These are phyloP conservation scores for Ammodytes marinus DNA, from an alignment of 2,113 vertebrate species.

Conservation along the genomic window DNA sequence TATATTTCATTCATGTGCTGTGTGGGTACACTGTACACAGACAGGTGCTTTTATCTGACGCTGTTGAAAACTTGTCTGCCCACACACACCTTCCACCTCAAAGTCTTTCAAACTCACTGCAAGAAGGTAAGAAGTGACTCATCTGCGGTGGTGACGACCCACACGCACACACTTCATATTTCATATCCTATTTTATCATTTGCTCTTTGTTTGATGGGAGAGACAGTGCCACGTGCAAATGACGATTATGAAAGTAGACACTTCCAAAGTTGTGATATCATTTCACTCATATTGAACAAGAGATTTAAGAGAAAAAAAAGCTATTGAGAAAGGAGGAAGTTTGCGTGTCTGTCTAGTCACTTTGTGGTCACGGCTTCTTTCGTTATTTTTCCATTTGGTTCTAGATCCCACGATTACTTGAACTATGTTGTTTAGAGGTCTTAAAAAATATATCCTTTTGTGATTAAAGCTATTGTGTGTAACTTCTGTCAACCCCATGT, in stretches of 20 bases:
- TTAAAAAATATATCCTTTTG: too few species aligned
- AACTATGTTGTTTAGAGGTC: too few species aligned
- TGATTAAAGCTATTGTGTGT: too few species aligned
- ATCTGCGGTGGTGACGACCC: slow-evolving; percentile 31
- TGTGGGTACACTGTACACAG: slow-evolving; percentile 3
- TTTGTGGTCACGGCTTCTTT: slow-evolving; percentile 40
- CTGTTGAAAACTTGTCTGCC: background rate
- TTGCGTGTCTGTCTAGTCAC: slow-evolving; percentile 15
- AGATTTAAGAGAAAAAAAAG: background rate
- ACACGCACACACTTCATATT: slow-evolving; percentile 16
- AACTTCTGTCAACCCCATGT: too few species aligned
- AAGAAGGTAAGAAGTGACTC: slow-evolving; percentile 57
- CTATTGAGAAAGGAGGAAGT: slow-evolving; percentile 56
- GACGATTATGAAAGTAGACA: slow-evolving; percentile 63
- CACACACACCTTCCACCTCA: slow-evolving; percentile 34
- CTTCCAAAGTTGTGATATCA: background rate
- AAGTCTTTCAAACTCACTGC: slow-evolving; percentile 9
- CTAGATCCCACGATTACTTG: slow-evolving; percentile 42
- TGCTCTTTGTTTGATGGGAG: background rate
- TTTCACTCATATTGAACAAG: background rate
- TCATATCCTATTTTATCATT: background rate
- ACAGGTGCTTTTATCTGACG: slow-evolving; percentile 16
- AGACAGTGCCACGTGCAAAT: slow-evolving; percentile 16
- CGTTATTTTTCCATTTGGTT: slow-evolving; percentile 20
- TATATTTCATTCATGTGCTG: background rate